These are phyloP conservation scores for Eufriesea mexicana DNA, from an alignment of 1,140 invertebrate genomes.

Conservation along the genomic window DNA sequence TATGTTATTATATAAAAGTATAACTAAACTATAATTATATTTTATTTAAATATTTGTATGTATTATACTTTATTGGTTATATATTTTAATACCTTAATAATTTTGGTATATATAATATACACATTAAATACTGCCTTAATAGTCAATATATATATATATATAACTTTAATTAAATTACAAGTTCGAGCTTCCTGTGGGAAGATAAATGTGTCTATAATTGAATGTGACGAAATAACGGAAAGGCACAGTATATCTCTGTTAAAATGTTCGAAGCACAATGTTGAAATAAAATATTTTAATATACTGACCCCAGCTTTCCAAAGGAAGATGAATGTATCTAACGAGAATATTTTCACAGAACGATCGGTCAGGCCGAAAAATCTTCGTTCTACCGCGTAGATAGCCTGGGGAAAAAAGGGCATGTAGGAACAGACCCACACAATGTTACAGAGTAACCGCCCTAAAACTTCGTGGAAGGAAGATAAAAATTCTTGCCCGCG, in stretches of 20 bases:
- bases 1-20: no score
- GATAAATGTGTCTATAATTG: no score
- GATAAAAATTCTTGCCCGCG: constrained; percentile 38
- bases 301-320: background rate
- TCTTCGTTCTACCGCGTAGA: background rate
- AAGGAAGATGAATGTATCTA: background rate
- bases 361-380: background rate
- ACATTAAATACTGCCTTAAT: no score
- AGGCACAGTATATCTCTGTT: background rate
- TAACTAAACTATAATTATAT: no score
- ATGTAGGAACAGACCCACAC: background rate
- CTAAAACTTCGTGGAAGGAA: constrained; percentile 35
- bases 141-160: no score
- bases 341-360: background rate
- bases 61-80: no score
- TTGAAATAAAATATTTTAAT: background rate
- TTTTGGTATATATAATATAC: no score
- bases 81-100: no score
- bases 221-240: no score
- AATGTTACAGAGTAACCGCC: constrained; percentile 22
- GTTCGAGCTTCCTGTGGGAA: no score
- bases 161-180: no score
- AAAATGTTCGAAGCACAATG: background rate
- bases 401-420: background rate
- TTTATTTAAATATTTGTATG: no score